Conservation (phyloP, 2,113 vertebrate species). For the Sclerurus mexicanus region DNA sequence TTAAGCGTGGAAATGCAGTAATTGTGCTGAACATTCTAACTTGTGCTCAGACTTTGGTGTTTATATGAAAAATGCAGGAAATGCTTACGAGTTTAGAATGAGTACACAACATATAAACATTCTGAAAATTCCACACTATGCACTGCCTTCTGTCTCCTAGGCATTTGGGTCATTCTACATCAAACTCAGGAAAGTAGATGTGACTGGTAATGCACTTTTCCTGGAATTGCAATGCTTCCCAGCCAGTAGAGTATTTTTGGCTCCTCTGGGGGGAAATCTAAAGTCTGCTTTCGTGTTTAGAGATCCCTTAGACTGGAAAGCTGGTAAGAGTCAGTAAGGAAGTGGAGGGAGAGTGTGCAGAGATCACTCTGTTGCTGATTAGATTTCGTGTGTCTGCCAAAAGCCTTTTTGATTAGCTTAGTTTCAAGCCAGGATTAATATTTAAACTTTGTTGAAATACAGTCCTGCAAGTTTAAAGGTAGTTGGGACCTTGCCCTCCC, state of each 20-base stretch:
- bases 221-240: neutral
- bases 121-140: neutral
- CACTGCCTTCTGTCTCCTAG: neutral
- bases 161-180: neutral
- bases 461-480: neutral
- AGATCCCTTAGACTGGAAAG: neutral
- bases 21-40: neutral
- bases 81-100: neutral
- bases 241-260: neutral
- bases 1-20: neutral
- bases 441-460: neutral
- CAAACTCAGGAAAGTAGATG: neutral
- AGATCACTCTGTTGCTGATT: neutral
- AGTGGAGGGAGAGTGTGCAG: neutral
- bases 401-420: neutral
- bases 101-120: neutral
- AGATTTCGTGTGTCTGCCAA: neutral
- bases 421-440: conserved; percentile 1
- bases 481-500: neutral
- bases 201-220: neutral
- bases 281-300: neutral
- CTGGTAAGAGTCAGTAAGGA: neutral
- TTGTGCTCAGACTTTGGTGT: neutral
- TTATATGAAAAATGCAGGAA: neutral
- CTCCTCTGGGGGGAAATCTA: neutral